Evolutionary conservation across 2,888 invertebrate species (phyloP).

Genomic region (Gibbula magus): DNA sequence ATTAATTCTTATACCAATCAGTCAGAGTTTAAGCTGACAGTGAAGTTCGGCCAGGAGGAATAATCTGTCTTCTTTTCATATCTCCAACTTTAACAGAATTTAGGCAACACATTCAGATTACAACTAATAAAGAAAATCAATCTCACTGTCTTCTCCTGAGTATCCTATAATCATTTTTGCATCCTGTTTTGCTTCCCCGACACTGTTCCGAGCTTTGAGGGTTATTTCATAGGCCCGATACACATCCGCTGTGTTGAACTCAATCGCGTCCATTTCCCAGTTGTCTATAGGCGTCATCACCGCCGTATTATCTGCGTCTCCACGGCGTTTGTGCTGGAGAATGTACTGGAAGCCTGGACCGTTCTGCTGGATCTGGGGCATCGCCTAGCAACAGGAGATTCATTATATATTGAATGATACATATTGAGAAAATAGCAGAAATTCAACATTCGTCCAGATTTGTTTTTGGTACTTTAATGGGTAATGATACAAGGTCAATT

Average conservation of each 20-base stretch:
- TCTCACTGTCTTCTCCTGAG: constrained; percentile 85
- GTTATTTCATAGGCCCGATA: constrained; percentile 92
- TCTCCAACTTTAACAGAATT: no score
- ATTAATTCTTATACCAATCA: no score
- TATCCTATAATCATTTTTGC: constrained; percentile 89
- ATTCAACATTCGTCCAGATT: no score
- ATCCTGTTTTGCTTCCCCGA: constrained; percentile 89
- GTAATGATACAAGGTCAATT: no score
- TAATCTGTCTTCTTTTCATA: no score
- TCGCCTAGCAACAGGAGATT: constrained; percentile 79
- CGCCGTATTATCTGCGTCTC: constrained; percentile 81
- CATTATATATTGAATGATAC: background rate
- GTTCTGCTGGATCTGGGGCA: constrained; percentile 98
- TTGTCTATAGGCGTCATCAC: constrained; percentile 79
- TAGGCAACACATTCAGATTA: no score
- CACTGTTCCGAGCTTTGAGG: constrained; percentile 92
- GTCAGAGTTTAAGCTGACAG: no score
- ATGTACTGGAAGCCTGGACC: constrained; percentile 95
- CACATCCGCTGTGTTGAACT: constrained; percentile 76
- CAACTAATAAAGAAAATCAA: no score
- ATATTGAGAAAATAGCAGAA: no score
- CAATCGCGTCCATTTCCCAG: constrained; percentile 72
- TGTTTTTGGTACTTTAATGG: no score
- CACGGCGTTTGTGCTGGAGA: constrained; percentile 87
- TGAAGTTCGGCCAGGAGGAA: no score